Evolutionary conservation across 2,797 vertebrate species (phyloP).

Genomic region (Coregonus suidteri): DNA sequence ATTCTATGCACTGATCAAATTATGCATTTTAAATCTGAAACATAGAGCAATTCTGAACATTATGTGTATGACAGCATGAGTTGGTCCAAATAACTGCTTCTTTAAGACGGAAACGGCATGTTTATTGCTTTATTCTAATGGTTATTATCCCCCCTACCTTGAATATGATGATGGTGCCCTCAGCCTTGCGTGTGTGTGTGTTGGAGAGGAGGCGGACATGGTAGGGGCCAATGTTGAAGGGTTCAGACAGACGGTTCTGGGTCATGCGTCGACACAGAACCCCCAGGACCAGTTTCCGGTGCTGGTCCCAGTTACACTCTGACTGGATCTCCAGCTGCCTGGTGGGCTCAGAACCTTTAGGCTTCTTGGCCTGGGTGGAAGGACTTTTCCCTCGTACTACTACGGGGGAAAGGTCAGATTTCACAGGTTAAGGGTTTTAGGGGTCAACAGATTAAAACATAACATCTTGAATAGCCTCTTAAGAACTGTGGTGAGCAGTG

Average conservation of each 20-base stretch:
- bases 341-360: constrained; percentile 52
- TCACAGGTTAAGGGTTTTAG: background rate
- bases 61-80: too few relatives aligned
- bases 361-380: background rate
- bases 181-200: constrained; percentile 72
- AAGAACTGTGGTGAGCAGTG: too few relatives aligned
- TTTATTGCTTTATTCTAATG: too few relatives aligned
- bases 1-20: too few relatives aligned
- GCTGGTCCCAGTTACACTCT: constrained; percentile 85
- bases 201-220: constrained; percentile 79
- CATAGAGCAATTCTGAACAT: too few relatives aligned
- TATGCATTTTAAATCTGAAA: background rate
- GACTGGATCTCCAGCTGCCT: constrained; percentile 92
- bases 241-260: constrained; percentile 66
- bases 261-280: constrained; percentile 79
- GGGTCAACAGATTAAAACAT: background rate
- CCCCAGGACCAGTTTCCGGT: constrained; percentile 82
- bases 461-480: too few relatives aligned
- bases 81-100: too few relatives aligned
- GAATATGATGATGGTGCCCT: constrained; percentile 77
- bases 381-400: constrained; percentile 21
- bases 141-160: constrained; percentile 67
- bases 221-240: constrained; percentile 83
- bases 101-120: too few relatives aligned
- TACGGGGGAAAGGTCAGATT: background rate